phyloP scores from a whole-genome alignment of 2,113 vertebrate genomes.

The Alexandromys fortis region DNA sequence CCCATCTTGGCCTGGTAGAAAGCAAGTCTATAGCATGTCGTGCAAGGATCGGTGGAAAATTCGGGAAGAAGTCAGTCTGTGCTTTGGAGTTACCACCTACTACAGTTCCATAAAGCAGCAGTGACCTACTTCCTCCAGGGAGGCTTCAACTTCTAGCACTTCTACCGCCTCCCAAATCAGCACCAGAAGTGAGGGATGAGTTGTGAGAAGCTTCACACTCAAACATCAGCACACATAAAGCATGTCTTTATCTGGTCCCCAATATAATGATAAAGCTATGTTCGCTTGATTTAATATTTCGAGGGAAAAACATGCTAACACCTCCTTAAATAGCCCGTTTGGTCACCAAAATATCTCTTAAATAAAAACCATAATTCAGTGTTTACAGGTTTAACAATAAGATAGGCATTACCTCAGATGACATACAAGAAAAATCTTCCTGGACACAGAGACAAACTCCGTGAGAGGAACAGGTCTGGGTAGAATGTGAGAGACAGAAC shows the following conservation, averaged over 20 bases:
- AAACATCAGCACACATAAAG: background rate
- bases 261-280: background rate
- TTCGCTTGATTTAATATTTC: slow-evolving; percentile 11
- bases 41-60: background rate
- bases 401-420: background rate
- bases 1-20: background rate
- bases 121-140: background rate
- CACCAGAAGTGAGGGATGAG: background rate
- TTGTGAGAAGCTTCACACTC: background rate
- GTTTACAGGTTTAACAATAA: background rate
- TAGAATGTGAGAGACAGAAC: background rate
- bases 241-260: background rate
- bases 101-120: background rate
- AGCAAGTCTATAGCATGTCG: accelerated
- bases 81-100: background rate
- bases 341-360: background rate
- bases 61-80: background rate
- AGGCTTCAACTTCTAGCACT: background rate
- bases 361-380: background rate
- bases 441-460: slow-evolving; percentile 7
- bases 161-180: background rate
- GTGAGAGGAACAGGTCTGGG: background rate
- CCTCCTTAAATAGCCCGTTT: background rate
- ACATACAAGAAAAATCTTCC: background rate
- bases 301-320: background rate